phyloP scores from a whole-genome alignment of 1,140 invertebrate species.

The Cherax destructor region DNA sequence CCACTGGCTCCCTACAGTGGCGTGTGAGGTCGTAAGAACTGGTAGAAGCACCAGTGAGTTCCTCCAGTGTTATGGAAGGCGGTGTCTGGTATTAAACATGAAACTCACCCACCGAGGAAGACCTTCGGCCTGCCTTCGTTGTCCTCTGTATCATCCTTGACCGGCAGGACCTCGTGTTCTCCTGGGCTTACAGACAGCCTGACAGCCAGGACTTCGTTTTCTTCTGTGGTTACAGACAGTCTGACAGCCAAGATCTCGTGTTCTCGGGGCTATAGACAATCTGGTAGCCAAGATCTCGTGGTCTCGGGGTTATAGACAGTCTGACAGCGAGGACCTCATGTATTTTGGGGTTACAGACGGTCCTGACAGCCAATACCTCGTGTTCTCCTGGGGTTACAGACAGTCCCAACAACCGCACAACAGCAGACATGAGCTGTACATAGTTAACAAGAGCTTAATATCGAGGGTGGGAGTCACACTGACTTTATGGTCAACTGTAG shows the following conservation, averaged over 20 bases:
- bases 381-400: constrained; percentile 34
- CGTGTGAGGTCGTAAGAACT: no score
- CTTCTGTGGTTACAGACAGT: constrained; percentile 15
- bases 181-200: constrained; percentile 16
- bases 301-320: constrained; percentile 22
- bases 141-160: no score
- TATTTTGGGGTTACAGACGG: constrained; percentile 17
- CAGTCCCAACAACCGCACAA: constrained; percentile 1
- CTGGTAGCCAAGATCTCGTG: constrained; percentile 28
- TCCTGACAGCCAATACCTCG: constrained; percentile 28
- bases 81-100: constrained; percentile 16
- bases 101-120: constrained; percentile 24
- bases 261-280: constrained; percentile 23
- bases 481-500: constrained; percentile 21
- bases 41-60: no score
- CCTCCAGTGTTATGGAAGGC: no score
- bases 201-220: constrained; percentile 33
- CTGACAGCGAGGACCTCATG: constrained; percentile 9
- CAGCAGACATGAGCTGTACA: constrained; percentile 6
- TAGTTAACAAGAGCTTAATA: constrained; percentile 28
- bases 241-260: constrained; percentile 12
- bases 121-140: constrained; percentile 13
- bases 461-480: neutral
- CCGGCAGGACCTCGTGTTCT: no score
- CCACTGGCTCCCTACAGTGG: no score